phyloP scores from a whole-genome alignment of 2,888 invertebrate species.

The Eledone cirrhosa region DNA sequence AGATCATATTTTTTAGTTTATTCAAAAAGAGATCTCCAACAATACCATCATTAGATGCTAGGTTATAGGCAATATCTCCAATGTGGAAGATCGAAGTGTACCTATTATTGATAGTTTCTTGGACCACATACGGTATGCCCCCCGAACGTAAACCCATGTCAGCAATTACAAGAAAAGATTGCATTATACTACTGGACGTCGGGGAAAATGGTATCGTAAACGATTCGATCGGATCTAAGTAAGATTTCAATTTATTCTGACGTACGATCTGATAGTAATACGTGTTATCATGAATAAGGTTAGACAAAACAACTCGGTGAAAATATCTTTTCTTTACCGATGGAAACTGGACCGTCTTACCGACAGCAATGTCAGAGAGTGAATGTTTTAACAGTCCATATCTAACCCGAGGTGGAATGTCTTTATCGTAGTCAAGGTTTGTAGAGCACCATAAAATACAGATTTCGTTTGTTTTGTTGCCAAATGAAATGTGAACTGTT shows the following conservation, averaged over 20 bases:
- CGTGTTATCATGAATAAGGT: slow-evolving; percentile 42
- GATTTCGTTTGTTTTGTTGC: slow-evolving; percentile 12
- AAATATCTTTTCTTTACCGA: slow-evolving; percentile 37
- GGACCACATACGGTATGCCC: slow-evolving; percentile 47
- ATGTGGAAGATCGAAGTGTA: slow-evolving; percentile 58
- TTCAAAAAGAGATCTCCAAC: slow-evolving; percentile 60
- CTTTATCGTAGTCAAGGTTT: background rate
- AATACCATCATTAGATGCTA: slow-evolving; percentile 53
- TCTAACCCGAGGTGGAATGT: background rate
- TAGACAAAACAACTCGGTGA: slow-evolving; percentile 47
- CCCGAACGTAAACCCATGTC: slow-evolving; percentile 57
- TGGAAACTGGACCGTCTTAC: background rate
- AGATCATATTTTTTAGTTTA: slow-evolving; percentile 55
- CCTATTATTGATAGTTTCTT: slow-evolving; percentile 47
- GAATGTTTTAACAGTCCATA: background rate
- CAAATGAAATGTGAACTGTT: slow-evolving; percentile 22
- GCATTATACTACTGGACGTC: slow-evolving; percentile 25
- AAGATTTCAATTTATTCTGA: slow-evolving; percentile 43
- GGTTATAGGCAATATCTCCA: slow-evolving; percentile 63
- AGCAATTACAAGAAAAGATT: slow-evolving; percentile 60
- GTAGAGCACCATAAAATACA: slow-evolving; percentile 15
- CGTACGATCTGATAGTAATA: slow-evolving; percentile 50
- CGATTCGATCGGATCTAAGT: slow-evolving; percentile 45
- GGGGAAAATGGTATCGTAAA: background rate
- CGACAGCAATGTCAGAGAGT: background rate